These are phyloP conservation scores for Gephyroberyx darwinii DNA, from an alignment of 2,797 vertebrate genomes.

Conservation along the genomic window DNA sequence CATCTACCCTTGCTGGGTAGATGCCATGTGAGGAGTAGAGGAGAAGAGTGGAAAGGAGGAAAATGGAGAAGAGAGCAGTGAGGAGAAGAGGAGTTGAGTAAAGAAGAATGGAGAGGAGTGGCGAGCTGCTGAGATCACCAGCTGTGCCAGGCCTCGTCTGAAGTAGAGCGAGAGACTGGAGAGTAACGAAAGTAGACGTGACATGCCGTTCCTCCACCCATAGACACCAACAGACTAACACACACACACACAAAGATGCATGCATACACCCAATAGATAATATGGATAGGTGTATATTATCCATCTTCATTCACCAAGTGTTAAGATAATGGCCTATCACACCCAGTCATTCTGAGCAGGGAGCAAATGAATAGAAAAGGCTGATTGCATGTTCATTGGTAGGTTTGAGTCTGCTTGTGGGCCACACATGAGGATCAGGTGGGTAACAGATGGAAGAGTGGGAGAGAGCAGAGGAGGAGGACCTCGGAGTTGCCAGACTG, in stretches of 20 bases:
- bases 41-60: background rate
- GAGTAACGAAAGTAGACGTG: conserved; percentile 29
- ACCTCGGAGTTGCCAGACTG: conserved; percentile 59
- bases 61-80: too few species aligned
- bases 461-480: conserved; percentile 47
- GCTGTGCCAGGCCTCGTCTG: conserved; percentile 38
- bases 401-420: conserved; percentile 4
- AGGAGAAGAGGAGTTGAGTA: background rate
- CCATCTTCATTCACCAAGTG: conserved; percentile 1
- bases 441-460: conserved; percentile 68
- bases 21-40: too few species aligned
- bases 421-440: conserved; percentile 58
- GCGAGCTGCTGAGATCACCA: conserved; percentile 42
- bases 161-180: conserved; percentile 24
- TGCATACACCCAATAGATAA: background rate
- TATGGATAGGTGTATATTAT: background rate
- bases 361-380: background rate
- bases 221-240: background rate
- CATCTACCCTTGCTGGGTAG: too few species aligned
- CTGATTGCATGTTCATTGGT: background rate
- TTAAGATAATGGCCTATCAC: background rate
- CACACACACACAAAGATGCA: background rate
- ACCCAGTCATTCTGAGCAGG: background rate
- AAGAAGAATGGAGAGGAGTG: background rate
- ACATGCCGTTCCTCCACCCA: background rate